phyloP scores from a whole-genome alignment of 2,797 vertebrate genomes.

The Heliangelus exortis region DNA sequence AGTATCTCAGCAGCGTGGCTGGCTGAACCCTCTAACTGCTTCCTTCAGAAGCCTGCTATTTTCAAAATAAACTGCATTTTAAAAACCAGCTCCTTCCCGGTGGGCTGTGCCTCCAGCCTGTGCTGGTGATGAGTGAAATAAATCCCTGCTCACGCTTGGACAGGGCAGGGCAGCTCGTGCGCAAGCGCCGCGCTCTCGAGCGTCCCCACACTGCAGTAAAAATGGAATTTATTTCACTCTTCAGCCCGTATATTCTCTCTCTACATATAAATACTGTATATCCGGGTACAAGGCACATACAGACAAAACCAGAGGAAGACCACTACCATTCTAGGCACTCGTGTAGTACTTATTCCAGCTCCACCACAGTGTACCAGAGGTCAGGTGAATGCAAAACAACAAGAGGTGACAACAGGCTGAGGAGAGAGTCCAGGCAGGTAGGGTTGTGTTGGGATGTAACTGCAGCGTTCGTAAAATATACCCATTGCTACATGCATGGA shows the following conservation, averaged over 20 bases:
- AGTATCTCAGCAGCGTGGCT: not conserved
- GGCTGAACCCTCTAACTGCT: not conserved
- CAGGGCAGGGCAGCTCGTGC: not conserved
- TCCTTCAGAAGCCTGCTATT: not conserved
- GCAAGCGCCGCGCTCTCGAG: not conserved
- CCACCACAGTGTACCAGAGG: slow-evolving; percentile 68
- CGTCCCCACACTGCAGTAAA: not conserved
- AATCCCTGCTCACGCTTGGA: not conserved
- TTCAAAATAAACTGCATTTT: not conserved
- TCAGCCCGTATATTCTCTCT: slow-evolving; percentile 74
- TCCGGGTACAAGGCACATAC: slow-evolving; percentile 77
- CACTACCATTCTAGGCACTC: slow-evolving; percentile 68
- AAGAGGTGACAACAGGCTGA: slow-evolving; percentile 80
- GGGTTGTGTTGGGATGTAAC: slow-evolving; percentile 82
- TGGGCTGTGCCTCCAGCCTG: not conserved
- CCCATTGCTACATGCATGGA: slow-evolving; percentile 85
- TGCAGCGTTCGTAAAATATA: slow-evolving; percentile 80
- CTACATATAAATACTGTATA: slow-evolving; percentile 85
- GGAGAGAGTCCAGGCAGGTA: slow-evolving; percentile 81
- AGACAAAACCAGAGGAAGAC: slow-evolving; percentile 75
- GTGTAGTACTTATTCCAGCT: slow-evolving; percentile 59
- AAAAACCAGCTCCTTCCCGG: not conserved
- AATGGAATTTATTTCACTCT: slow-evolving; percentile 33
- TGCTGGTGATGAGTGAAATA: slow-evolving; percentile 35
- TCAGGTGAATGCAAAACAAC: slow-evolving; percentile 74